Conservation (phyloP, 2,888 invertebrate species). For the Anorthoa munda region DNA sequence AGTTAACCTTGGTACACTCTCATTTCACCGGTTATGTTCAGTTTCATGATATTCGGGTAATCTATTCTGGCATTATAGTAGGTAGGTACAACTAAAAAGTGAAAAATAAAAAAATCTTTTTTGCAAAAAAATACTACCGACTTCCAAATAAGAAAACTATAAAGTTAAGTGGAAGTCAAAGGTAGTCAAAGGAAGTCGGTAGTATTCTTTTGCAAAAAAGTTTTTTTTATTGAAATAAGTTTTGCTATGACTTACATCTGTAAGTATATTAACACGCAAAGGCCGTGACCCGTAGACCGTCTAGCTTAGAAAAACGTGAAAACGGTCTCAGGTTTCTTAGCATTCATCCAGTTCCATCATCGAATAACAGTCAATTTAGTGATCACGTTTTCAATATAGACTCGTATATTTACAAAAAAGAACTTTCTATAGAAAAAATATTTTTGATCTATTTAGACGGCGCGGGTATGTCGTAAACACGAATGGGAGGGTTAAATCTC, state of each 20-base stretch:
- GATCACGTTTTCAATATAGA: conserved; percentile 39
- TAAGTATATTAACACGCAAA: not conserved
- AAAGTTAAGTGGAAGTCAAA: too few species aligned
- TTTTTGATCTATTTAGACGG: conserved; percentile 83
- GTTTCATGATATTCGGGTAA: too few species aligned
- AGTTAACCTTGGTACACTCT: too few species aligned
- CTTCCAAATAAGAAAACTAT: too few species aligned
- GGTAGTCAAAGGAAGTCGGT: too few species aligned
- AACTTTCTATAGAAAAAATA: conserved; percentile 73
- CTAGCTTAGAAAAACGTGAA: not conserved
- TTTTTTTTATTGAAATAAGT: too few species aligned
- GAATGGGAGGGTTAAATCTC: conserved; percentile 88
- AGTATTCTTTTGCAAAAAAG: too few species aligned
- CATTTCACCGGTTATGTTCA: too few species aligned
- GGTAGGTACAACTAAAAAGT: too few species aligned
- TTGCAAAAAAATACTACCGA: too few species aligned
- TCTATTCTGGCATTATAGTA: too few species aligned
- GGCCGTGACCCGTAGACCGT: not conserved
- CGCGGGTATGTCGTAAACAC: conserved; percentile 84
- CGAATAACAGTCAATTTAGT: conserved; percentile 14
- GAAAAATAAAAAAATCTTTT: too few species aligned
- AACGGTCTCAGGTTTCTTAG: conserved; percentile 2
- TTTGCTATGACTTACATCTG: not conserved
- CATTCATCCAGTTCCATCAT: conserved; percentile 23
- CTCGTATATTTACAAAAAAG: conserved; percentile 61